Base-by-base conservation (phyloP, 2,797 vertebrate species). In the Bradypodion ventrale region DNA sequence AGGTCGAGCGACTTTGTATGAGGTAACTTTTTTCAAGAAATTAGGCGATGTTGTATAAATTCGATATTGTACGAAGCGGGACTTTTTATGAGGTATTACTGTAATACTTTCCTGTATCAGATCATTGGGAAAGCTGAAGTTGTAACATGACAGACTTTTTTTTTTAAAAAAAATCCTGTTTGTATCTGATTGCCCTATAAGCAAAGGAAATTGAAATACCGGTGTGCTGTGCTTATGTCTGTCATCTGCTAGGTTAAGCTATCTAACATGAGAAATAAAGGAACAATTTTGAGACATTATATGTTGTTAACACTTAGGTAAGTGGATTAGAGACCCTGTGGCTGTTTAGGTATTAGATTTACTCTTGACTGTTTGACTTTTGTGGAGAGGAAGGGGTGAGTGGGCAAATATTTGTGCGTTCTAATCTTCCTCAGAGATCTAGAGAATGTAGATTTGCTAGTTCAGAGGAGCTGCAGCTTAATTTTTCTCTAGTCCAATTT, bases 271-370 rank as follows among this genome's bases (percentile, higher is more conserved):
- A 75, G 52, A 75, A 68, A 37, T 4, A 29, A 44, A 23, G 16
- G 78, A n/a, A 68, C 68, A 80, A n/a, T 49, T 70, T 15, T 74
- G 56, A 70, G 49, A 29, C 32, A 25, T 40, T 81, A 27, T 62
- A 23, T 77, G 77, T 70, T 82, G 65, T 70, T 85, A 60, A n/a
- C 25, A 40, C n/a, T 37, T 69, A 46, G 59, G 0, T 10, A 77
- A 1, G 0, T 46, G 27, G 78, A 73, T 81, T 0, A 0, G 21
- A 0, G 29, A 32, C 46, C 32, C 72, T 65, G 32, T 21, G 29
- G 44, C 75, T 77, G 65, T 13, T 72, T 44, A 76, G 10, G 44
- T 76, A 0, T 5, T 66, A 0, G 21, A 5, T 9, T n/a, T 40
- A 1, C 27, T 44, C 23, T 0, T 0, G 42, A 40, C 52, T 0